Evolutionary conservation across 1,140 invertebrate genomes (phyloP).

Genomic region (Scaptomyza pallida): DNA sequence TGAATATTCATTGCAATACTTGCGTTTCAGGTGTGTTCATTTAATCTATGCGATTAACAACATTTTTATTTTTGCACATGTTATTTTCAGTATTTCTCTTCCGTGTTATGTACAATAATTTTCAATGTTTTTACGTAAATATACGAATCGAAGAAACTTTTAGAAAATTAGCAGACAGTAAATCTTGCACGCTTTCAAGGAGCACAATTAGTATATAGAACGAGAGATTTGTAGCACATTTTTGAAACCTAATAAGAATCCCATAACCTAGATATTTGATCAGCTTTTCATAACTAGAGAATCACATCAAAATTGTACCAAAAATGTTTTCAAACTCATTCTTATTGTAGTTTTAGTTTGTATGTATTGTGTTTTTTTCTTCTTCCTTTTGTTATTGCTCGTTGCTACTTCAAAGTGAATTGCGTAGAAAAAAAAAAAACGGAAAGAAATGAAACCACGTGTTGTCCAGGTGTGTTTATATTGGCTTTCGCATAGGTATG

Average conservation of each 20-base stretch:
- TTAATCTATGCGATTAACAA: constrained; percentile 34
- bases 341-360: constrained; percentile 9
- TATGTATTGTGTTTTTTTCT: constrained; percentile 12
- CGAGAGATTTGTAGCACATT: background rate
- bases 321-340: background rate
- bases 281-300: background rate
- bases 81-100: constrained; percentile 7
- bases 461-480: constrained; percentile 78
- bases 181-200: too few relatives aligned
- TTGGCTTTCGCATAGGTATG: constrained; percentile 45
- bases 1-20: too few relatives aligned
- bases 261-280: background rate
- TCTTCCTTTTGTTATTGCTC: constrained; percentile 10
- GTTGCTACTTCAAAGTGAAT: constrained; percentile 67
- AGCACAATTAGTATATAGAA: too few relatives aligned
- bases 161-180: constrained; percentile 28
- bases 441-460: constrained; percentile 57
- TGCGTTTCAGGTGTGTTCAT: constrained; percentile 9
- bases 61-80: constrained; percentile 34
- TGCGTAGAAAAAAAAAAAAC: constrained; percentile 33
- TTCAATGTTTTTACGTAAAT: constrained; percentile 75
- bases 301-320: background rate
- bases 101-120: constrained; percentile 48
- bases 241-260: background rate
- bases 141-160: constrained; percentile 43